Percentiles rank a stretch among this genome's conserved stretches.
These are phyloP conservation scores for Nyctalus aviator DNA, from an alignment of 2,797 vertebrate species.

Conservation along the genomic window DNA sequence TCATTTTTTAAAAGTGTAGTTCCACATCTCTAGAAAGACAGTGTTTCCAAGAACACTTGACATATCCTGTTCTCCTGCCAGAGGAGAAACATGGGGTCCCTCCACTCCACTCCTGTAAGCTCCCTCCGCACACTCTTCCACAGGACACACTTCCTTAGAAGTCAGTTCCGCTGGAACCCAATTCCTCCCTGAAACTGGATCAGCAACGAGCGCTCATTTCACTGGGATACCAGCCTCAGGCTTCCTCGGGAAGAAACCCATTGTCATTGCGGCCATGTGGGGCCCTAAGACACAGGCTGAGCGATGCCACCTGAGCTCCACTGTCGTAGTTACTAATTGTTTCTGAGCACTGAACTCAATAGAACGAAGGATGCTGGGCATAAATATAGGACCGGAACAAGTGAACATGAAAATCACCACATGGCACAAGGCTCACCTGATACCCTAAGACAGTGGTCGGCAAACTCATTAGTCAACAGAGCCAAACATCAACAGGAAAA, in stretches of 20 bases:
- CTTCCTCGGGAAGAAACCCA: neutral
- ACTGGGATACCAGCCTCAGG: neutral
- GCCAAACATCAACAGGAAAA: too few species aligned
- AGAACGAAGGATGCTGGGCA: neutral
- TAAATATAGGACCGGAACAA: neutral
- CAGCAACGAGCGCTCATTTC: neutral
- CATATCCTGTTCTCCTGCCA: neutral
- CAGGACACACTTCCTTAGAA: neutral
- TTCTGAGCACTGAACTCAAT: neutral
- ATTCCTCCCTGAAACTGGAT: neutral
- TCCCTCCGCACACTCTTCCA: neutral
- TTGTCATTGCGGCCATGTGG: neutral
- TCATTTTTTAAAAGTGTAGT: neutral
- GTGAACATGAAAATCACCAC: neutral
- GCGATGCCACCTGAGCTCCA: neutral
- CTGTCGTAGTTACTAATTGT: neutral
- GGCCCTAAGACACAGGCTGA: neutral
- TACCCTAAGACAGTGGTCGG: too few species aligned
- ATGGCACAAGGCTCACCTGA: neutral
- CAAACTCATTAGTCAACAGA: too few species aligned
- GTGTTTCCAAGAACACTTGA: constrained; percentile 2
- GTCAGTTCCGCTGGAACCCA: neutral
- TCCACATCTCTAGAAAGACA: neutral
- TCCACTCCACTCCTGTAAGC: neutral
- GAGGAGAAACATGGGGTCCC: neutral